Evolutionary conservation across 2,113 vertebrate genomes (phyloP).

Genomic region (Ameiurus melas): DNA sequence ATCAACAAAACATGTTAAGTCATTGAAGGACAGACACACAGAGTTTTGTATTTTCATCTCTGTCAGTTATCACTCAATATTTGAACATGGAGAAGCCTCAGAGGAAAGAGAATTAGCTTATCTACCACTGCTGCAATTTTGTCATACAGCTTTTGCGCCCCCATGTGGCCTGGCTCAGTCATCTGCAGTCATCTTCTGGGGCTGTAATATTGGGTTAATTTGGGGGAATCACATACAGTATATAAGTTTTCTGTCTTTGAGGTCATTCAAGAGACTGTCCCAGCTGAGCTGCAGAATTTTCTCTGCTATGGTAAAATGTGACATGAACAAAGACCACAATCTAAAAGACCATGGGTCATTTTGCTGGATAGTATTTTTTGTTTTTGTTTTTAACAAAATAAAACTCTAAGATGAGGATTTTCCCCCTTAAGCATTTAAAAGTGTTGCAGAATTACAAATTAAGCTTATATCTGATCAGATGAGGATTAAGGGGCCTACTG

Average conservation of each 20-base stretch:
- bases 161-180: neutral
- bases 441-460: neutral
- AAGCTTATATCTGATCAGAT: neutral
- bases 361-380: neutral
- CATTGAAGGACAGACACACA: constrained; percentile 69
- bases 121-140: constrained; percentile 55
- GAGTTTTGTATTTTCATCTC: constrained; percentile 56
- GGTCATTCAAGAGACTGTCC: neutral
- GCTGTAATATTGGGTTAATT: neutral
- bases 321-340: neutral
- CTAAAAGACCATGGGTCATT: neutral
- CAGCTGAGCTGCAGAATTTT: neutral
- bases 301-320: neutral
- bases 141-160: constrained; percentile 14
- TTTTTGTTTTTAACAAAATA: neutral
- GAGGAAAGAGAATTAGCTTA: constrained; percentile 64
- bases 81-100: constrained; percentile 71
- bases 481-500: neutral
- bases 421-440: neutral
- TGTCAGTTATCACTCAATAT: constrained; percentile 59
- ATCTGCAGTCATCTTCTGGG: neutral
- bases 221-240: neutral
- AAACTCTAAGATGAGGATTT: neutral
- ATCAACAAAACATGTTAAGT: constrained; percentile 65
- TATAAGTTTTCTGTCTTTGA: neutral